Conservation (phyloP, 2,888 invertebrate species). For the Tetragnatha montana region DNA sequence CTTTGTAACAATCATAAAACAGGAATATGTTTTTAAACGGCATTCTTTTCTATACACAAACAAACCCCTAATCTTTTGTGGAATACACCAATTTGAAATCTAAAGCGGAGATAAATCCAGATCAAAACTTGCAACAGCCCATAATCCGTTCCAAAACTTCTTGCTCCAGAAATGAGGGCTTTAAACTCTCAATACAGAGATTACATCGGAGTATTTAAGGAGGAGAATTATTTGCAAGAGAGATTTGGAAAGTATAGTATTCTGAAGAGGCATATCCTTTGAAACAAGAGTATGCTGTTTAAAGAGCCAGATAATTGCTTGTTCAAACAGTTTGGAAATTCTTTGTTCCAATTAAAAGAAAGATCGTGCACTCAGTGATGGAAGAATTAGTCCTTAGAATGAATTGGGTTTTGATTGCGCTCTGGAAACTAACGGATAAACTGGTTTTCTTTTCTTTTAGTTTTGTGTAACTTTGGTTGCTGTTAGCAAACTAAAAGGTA, state of each 20-base stretch:
- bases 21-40: too few species aligned
- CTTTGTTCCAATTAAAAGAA: conserved; percentile 29
- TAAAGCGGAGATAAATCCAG: not conserved
- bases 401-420: not conserved
- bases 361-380: not conserved
- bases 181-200: not conserved
- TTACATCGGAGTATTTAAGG: not conserved
- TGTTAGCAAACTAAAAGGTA: not conserved
- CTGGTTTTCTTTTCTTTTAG: not conserved
- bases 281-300: not conserved
- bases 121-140: not conserved
- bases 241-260: not conserved
- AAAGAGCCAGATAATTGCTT: conserved; percentile 28
- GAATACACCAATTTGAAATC: not conserved
- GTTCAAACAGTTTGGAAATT: not conserved
- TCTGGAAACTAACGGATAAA: not conserved
- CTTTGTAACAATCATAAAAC: too few species aligned
- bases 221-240: not conserved
- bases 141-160: not conserved
- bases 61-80: not conserved
- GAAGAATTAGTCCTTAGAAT: not conserved
- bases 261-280: not conserved
- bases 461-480: not conserved
- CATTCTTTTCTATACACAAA: not conserved
- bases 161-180: not conserved